Evolutionary conservation across 2,888 invertebrate species (phyloP), one percentile per base, ranked within the genome.

Genomic region (Zaprionus obscuricornis): DNA sequence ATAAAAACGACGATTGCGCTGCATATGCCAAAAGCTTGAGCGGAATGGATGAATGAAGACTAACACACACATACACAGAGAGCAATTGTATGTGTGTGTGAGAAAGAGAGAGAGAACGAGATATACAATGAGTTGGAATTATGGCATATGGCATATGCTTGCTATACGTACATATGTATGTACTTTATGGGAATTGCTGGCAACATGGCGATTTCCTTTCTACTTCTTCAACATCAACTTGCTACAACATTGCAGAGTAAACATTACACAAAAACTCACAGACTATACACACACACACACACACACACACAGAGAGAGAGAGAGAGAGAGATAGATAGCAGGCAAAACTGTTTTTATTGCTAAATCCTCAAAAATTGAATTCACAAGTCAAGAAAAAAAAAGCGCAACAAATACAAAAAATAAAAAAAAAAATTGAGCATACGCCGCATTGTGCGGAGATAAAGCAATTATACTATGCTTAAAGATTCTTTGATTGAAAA

Each of bases 1-100:
- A 85, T 85, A 87, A 85, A 87, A 86, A 86, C 76, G 86, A 86
- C 76, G 86, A 86, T 86, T 86, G 86, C 81, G 85, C 72, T 86
- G 82, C 86, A 86, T 83, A 86, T 83, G 86, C 75, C 85, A 69
- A 69, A 69, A 69, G 72, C 68, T 71, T n/a, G n/a, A n/a, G n/a
- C n/a, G 50, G 13, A 71, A 34, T 27, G 50, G 36, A 52, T 45
- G 47, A 55, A 40, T 60, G n/a, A 8, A 26, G 13, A n/a, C 11
- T 33, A 31, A n/a, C 6, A 20, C 3, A 13, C 24, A 27, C 36
- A 34, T 31, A 31, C 14, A 11, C 11, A 31, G 10, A 31, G 10
- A 8, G 10, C 3, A 13, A 31, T 31, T 31, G 13, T 31, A 31
- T 6, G 13, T 31, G 11, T 2, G 11, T 8, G 27, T n/a, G 22